phyloP scores from a whole-genome alignment of 1,140 invertebrate genomes.

The Drosophila sp. region DNA sequence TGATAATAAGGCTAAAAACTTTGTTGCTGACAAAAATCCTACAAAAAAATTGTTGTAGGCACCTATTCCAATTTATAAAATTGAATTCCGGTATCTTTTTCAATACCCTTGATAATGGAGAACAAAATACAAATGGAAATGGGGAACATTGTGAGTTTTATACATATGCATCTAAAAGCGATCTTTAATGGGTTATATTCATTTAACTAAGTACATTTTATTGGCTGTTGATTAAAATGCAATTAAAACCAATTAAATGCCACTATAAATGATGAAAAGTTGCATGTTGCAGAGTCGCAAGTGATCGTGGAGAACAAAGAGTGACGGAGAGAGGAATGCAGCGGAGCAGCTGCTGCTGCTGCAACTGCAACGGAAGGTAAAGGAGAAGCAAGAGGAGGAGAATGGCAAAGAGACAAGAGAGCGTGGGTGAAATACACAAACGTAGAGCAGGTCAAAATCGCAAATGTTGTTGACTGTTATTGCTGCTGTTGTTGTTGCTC shows the following conservation, averaged over 20 bases:
- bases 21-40: too few species aligned
- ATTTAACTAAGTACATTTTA: constrained; percentile 39
- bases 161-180: too few species aligned
- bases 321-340: constrained; percentile 18
- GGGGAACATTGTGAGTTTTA: background rate
- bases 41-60: too few species aligned
- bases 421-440: constrained; percentile 51
- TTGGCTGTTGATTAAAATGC: constrained; percentile 62
- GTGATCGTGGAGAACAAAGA: constrained; percentile 16
- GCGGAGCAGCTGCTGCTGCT: background rate
- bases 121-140: background rate
- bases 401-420: constrained; percentile 24
- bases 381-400: background rate
- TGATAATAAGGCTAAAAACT: too few species aligned
- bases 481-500: constrained; percentile 4
- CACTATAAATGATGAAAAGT: constrained; percentile 29
- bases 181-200: constrained; percentile 21
- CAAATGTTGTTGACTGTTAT: constrained; percentile 41
- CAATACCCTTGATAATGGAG: too few species aligned
- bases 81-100: too few species aligned
- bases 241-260: constrained; percentile 77
- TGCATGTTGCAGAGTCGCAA: constrained; percentile 38
- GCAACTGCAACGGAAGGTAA: constrained; percentile 22
- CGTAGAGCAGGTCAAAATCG: constrained; percentile 67
- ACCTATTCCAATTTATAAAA: too few species aligned